These are phyloP conservation scores for Arvicanthis niloticus DNA, from an alignment of 2,113 vertebrate genomes.

Conservation along the genomic window DNA sequence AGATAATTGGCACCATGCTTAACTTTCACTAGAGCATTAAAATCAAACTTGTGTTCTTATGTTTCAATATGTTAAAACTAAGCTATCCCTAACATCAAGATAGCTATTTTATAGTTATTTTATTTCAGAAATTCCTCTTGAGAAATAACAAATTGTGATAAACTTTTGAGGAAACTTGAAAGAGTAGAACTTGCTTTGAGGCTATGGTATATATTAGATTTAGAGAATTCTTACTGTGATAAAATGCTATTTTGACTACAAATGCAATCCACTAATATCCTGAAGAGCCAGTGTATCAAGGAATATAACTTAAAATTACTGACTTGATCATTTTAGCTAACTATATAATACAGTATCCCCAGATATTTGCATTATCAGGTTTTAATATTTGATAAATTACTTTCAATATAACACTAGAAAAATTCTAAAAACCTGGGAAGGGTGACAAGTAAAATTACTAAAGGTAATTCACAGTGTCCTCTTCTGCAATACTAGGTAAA, in stretches of 20 bases:
- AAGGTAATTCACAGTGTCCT: neutral
- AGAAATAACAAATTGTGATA: neutral
- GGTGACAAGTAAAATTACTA: neutral
- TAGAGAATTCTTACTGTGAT: constrained; percentile 4
- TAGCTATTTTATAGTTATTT: neutral
- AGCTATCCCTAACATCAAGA: neutral
- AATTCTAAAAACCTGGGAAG: neutral
- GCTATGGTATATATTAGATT: neutral
- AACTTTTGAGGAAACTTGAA: neutral
- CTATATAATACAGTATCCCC: neutral
- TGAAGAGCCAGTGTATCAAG: neutral
- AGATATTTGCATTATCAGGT: neutral
- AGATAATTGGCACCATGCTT: neutral
- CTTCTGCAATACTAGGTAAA: neutral
- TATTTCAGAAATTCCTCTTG: constrained; percentile 8
- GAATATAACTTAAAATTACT: constrained; percentile 43
- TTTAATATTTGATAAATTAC: constrained; percentile 23
- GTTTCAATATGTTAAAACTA: neutral
- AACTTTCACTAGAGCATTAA: neutral
- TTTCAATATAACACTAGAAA: constrained; percentile 21
- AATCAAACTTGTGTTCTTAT: no score
- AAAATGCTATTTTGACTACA: neutral
- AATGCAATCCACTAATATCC: neutral
- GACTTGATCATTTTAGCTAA: neutral
- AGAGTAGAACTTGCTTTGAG: neutral